Evolutionary conservation across 2,113 vertebrate genomes (phyloP).

Genomic region (Muntiacus reevesi): DNA sequence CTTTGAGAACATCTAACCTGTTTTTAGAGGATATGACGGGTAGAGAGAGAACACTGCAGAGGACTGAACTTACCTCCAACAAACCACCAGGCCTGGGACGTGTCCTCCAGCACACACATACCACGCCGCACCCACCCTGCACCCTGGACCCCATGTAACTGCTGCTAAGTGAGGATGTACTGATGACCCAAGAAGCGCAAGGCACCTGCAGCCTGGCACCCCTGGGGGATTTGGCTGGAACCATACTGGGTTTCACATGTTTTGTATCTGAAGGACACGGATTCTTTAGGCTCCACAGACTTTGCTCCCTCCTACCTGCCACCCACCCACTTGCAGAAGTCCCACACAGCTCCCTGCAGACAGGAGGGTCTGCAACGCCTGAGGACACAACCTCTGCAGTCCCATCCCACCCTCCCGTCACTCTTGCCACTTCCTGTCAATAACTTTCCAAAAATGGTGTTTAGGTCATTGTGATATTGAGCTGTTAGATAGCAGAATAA

Average conservation of each 20-base stretch:
- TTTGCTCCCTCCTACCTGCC: neutral
- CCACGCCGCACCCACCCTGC: neutral
- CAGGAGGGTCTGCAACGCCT: fast-evolving
- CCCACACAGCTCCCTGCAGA: too few relatives aligned
- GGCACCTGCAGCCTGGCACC: neutral
- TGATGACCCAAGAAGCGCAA: neutral
- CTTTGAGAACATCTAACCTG: neutral
- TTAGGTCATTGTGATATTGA: neutral
- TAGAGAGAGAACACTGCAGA: neutral
- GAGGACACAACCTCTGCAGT: neutral
- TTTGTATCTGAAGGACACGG: neutral
- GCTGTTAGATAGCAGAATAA: neutral
- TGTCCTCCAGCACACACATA: fast-evolving
- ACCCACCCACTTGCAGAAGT: neutral
- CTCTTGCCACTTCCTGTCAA: neutral
- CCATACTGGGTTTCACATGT: neutral
- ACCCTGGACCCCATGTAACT: neutral
- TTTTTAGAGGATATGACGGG: neutral
- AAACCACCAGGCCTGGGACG: neutral
- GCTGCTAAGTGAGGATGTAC: neutral
- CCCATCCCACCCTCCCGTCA: neutral
- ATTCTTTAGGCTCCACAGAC: neutral
- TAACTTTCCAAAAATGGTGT: neutral
- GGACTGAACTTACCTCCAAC: neutral
- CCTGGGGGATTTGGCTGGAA: neutral